Base-by-base conservation (phyloP, 2,797 vertebrate species). In the Picus viridis region DNA sequence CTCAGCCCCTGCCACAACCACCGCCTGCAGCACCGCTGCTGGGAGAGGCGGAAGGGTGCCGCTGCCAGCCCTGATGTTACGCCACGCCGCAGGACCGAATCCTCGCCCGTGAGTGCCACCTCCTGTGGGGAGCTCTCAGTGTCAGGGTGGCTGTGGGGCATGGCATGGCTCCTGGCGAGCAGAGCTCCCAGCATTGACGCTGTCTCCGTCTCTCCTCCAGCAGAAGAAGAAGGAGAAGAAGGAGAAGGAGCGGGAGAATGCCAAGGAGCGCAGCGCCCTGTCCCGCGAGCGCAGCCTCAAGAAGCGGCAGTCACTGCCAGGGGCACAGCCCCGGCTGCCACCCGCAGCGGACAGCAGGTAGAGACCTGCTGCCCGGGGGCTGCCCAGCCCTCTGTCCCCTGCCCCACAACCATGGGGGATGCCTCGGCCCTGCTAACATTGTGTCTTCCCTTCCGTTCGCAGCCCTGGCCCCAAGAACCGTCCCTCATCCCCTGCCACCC, bases 191-290 rank as follows among this genome's bases (percentile, higher is more conserved):
- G 32, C 0, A 0, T 56, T 91, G 70, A 88, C 0, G 0, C 29
- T 24, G 10, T 7, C 41, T 45, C 27, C 53, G 51, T 83, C 70
- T 67, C 29, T 58, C 18, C 4, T 14, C 1, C 49, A 86, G 80
- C 97, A 99, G 97, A 98, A 98, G 95, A 99, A 98, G 96, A 99
- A 99, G 92, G 99, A 99, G 95, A 99, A 99, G 97, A 99, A 98
- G 88, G 99, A 99, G 97, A 99, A 99, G 91, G 99, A 99, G 61
- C 96, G 99, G 78, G 99, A 99, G 96, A 99, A 99, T 0, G 98
- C 99, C 94, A 99, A 99, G 94, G 99, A 99, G 96, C 99, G 98
- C 95, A 99, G 96, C 2, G 98, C 98, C 78, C 97, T 99, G 80
- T 97, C 97, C 74, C 98, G 98, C 7, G 98, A 99, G 84, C 99